Evolutionary conservation across 2,113 vertebrate species (phyloP), one percentile per base, ranked within the genome.

Genomic region (Cephalophus harveyi): DNA sequence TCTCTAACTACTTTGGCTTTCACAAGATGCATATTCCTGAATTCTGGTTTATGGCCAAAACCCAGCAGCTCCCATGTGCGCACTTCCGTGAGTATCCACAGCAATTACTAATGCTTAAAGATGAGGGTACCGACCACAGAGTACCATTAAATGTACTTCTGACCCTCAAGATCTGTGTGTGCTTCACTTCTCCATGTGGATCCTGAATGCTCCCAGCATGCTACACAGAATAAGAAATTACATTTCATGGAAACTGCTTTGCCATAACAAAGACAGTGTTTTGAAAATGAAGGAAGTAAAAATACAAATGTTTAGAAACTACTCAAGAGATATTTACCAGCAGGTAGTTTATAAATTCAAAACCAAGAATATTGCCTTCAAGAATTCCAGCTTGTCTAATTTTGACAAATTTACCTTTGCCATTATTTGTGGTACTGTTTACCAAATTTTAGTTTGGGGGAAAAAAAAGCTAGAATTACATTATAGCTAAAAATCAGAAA

Each of bases 301-400:
- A 97, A 95, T 33, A 82, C 86, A 93, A 97, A 91, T 97, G 60
- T 86, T 96, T 93, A 94, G 86, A 94, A 86, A 92, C 28, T 25
- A 50, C 81, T 94, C 50, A 46, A 67, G 91, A 92, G 89, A 91
- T 55, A 93, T 95, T 94, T 79, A 93, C 43, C 60, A 84, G 62
- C 57, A 87, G 82, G 67, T 94, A 94, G 33, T 89, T 78, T 78
- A 96, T 86, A 95, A 94, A 87, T 92, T 97, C 76, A 91, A 97
- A 81, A 74, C 21, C 55, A 89, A 43, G 46, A 83, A 74, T 9
- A 82, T 2, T 46, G 60, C 50, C 21, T 59, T 40, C 89, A 59
- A 71, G 57, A 87, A 97, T 21, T n/a, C 23, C 33, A 55, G 55
- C 28, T 71, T 89, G 95, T 52, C 84, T 16, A 50, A 87, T 98